A percentile compares a stretch with the other conserved stretches of the same genome.
phyloP scores from a whole-genome alignment of 2,888 invertebrate species.

The Morinoia aosen region DNA sequence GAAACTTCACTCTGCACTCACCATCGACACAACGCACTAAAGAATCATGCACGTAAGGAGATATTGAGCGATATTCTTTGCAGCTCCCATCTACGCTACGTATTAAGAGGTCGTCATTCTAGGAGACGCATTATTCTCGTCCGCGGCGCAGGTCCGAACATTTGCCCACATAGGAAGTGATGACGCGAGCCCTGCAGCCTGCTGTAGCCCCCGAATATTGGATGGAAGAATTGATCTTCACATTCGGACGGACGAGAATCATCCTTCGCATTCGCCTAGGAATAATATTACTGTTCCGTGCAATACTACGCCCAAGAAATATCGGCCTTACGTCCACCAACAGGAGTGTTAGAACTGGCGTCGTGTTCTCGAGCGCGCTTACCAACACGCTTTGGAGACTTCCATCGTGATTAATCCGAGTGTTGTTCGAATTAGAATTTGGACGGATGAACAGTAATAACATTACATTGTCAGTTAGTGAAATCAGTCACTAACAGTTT shows the following conservation, averaged over 20 bases:
- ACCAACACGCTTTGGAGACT: background rate
- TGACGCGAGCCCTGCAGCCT: background rate
- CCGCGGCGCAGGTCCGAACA: background rate
- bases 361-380: background rate
- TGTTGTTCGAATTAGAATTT: background rate
- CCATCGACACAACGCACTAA: background rate
- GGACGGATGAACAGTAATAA: background rate
- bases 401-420: background rate
- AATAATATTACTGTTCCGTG: background rate
- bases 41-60: background rate
- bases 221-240: constrained; percentile 4
- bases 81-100: background rate
- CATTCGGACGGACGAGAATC: constrained; percentile 4
- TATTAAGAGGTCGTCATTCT: constrained; percentile 3
- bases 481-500: background rate
- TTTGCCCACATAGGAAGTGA: background rate
- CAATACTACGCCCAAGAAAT: background rate
- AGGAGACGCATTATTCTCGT: background rate
- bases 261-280: background rate
- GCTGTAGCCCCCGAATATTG: background rate
- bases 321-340: background rate
- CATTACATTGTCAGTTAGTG: background rate
- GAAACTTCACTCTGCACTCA: background rate
- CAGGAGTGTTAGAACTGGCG: background rate
- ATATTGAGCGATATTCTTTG: background rate